These are phyloP conservation scores for Hestina assimilis DNA, from an alignment of 1,140 invertebrate species.

Conservation along the genomic window DNA sequence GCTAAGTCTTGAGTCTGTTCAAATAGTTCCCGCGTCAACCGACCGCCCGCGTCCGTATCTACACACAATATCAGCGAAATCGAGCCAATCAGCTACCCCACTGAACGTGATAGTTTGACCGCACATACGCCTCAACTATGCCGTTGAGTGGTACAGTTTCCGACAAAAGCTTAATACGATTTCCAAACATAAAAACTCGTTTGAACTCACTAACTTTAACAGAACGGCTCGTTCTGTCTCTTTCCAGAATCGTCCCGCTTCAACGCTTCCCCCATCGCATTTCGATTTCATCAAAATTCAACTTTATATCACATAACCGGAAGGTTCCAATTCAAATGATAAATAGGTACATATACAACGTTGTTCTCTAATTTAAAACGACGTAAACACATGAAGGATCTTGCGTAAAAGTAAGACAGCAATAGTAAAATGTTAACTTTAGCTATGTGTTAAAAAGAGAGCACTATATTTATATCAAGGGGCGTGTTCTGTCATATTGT, in stretches of 20 bases:
- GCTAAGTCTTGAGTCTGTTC: too few relatives aligned
- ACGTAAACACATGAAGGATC: constrained; percentile 51
- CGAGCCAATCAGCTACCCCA: constrained; percentile 78
- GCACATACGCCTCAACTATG: constrained; percentile 74
- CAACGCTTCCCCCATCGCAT: constrained; percentile 54
- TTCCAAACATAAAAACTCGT: constrained; percentile 78
- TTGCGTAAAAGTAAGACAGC: constrained; percentile 43
- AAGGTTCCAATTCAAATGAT: constrained; percentile 28
- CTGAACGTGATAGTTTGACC: constrained; percentile 69
- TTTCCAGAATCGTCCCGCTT: constrained; percentile 55
- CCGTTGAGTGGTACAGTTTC: constrained; percentile 75
- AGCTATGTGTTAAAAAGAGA: constrained; percentile 38
- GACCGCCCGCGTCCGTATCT: constrained; percentile 67
- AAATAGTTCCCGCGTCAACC: constrained; percentile 58
- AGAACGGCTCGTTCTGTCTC: constrained; percentile 59
- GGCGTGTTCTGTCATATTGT: constrained; percentile 57
- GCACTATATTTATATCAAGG: constrained; percentile 40
- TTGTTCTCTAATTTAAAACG: constrained; percentile 47
- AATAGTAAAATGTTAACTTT: constrained; percentile 2
- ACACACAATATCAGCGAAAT: constrained; percentile 75
- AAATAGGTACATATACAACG: constrained; percentile 36
- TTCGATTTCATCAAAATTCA: constrained; percentile 17
- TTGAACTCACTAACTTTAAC: constrained; percentile 72
- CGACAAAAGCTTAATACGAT: constrained; percentile 79
- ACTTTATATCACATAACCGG: not conserved